A percentile compares a stretch with the other conserved stretches of the same genome.
Conservation (phyloP, 2,113 vertebrate species). For the Macheiramphus alcinus region DNA sequence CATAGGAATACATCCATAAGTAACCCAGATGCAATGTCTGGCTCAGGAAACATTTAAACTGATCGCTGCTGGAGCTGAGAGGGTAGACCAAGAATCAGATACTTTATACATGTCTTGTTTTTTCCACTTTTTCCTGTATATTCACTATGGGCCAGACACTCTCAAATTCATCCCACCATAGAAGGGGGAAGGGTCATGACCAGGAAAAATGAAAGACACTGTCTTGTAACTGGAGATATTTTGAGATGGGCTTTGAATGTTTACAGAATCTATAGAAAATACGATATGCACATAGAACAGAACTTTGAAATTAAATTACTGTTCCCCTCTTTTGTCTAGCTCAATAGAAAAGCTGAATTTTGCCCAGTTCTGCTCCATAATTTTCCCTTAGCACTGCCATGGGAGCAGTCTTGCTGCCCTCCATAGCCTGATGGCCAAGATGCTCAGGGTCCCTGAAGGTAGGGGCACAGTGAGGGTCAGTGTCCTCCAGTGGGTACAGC, state of each 20-base stretch:
- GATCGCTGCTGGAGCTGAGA: neutral
- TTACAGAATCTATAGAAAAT: neutral
- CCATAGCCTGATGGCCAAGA: neutral
- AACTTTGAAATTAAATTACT: neutral
- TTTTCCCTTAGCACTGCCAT: neutral
- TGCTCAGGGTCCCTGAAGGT: neutral
- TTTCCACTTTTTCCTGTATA: neutral
- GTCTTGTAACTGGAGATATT: neutral
- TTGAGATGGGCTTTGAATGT: neutral
- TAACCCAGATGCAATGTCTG: conserved; percentile 5
- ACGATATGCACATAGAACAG: neutral
- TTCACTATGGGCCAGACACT: neutral
- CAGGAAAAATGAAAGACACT: neutral
- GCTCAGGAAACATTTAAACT: neutral
- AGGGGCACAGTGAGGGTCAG: neutral
- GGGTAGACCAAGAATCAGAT: neutral
- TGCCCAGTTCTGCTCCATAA: neutral
- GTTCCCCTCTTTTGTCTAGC: neutral
- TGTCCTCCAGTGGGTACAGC: neutral
- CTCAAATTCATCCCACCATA: neutral
- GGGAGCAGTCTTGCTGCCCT: neutral
- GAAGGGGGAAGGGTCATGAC: neutral
- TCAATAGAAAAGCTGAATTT: neutral
- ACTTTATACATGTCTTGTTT: neutral
- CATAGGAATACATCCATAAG: conserved; percentile 2